These are phyloP conservation scores for Tragelaphus imberbis DNA, from an alignment of 2,113 vertebrate species.

Conservation along the genomic window DNA sequence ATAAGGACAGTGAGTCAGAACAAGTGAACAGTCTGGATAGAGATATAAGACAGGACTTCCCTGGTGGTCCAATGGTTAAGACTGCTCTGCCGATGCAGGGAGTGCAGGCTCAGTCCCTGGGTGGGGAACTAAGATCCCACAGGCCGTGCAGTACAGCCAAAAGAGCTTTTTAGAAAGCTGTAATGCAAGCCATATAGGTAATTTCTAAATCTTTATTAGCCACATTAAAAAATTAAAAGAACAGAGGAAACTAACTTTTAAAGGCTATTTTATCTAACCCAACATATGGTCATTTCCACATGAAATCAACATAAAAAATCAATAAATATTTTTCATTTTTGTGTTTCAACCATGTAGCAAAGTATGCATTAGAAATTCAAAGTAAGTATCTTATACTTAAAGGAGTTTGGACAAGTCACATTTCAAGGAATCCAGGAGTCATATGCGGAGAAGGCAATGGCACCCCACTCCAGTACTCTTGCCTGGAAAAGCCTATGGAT, in stretches of 20 bases:
- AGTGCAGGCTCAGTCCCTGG: background rate
- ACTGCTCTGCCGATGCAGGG: background rate
- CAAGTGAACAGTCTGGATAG: background rate
- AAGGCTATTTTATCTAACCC: background rate
- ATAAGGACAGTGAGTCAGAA: background rate
- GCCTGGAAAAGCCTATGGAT: no score
- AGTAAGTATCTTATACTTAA: background rate
- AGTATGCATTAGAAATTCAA: background rate
- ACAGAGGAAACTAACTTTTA: background rate
- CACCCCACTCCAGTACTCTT: no score
- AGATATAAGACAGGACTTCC: background rate
- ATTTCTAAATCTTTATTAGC: background rate
- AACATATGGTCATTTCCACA: background rate
- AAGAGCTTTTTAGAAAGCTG: background rate
- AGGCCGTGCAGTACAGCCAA: background rate
- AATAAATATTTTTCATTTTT: background rate
- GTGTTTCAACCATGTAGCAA: background rate
- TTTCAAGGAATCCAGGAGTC: background rate
- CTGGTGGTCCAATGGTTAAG: background rate
- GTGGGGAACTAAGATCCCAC: background rate
- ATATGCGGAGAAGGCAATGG: no score
- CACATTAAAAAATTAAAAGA: background rate
- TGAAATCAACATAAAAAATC: background rate
- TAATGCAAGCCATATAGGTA: background rate
- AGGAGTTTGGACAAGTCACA: background rate